Base-by-base conservation (phyloP, 2,113 vertebrate genomes). In the Malaclemys terrapin region DNA sequence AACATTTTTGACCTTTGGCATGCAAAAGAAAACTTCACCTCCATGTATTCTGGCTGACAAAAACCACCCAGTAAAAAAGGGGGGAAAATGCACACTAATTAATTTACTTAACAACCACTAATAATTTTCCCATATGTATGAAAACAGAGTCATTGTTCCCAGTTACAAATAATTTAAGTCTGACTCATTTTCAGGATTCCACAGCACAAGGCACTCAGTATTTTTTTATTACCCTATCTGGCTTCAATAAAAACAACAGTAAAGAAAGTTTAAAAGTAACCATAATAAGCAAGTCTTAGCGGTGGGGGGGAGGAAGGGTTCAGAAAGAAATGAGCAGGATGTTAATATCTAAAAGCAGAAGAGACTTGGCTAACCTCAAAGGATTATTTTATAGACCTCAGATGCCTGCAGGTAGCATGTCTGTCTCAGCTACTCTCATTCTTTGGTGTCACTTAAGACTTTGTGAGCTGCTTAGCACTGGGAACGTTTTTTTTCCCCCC, bases 151-250 rank as follows among this genome's bases (percentile, higher is more conserved):
- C 62, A 80, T 90, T 88, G 79, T 72, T 92, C 49, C 84, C 76
- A 88, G 82, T 45, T 91, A 80, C n/a, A 93, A 83, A 96, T 95
- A 94, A 95, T 52, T 95, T 81, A 56, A 89, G 85, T 57, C 80
- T 95, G 96, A 96, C 84, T 95, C 92, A 90, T 94, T 95, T 87
- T 91, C 82, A 84, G 82, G 35, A 47, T 87, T 96, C 89, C 86
- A 89, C 80, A 96, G 88, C 84, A 94, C 69, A 82, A 8, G 87
- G 84, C 50, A 35, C 72, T 88, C 76, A 87, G 56, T 22, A 83
- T 81, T 5, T 59, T 94, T 83, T 42, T 84, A 72, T 85, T 84
- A 93, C 82, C 38, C 88, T 97, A 88, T 54, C n/a, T 91, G 20
- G 75, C 50, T 89, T 92, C 82, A 69, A 84, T 82, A 62, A 93